Base-by-base conservation (phyloP, 2,113 vertebrate genomes). In the Lampris megalopsis region DNA sequence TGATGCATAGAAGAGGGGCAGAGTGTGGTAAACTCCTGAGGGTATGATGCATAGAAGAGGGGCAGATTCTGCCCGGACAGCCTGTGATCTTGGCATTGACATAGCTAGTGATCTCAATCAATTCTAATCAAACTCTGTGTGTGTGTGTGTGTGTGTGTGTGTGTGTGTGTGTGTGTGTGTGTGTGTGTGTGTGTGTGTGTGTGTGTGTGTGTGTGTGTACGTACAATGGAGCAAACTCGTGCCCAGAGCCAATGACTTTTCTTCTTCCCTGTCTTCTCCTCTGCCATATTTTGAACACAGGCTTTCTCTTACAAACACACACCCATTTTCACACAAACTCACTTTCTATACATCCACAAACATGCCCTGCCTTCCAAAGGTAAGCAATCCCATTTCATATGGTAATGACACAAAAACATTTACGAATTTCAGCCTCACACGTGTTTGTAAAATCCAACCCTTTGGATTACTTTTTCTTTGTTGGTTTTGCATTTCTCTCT, bases 11-110 rank as follows among this genome's bases (percentile, higher is more conserved):
- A 57, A 47, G 43, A 6, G 9, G 6, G 7, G 40, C 38, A 61
- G 59, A 61, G 54, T 7, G 1, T 4, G 7, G n/a, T n/a, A n/a
- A n/a, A n/a, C n/a, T 6, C 48, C 63, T 65, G 63, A 45, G 9
- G 56, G 50, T 57, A 60, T 6, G 36, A 71, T 43, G 45, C 45
- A 50, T 58, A 69, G 45, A 57, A 47, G 43, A 6, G 9, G 6
- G 7, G 40, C 38, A 61, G 59, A 61, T n/a, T 7, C 2, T 4
- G 7, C 43, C 66, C 63, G 47, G 40, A 70, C 66, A 71, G 49
- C 49, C 62, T 40, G 40, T 41, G 60, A 77, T 68, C 52, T n/a
- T 37, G 64, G 69, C 58, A 47, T 56, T 49, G 58, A 72, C 67
- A 62, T 10, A 62, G 24, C 24, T 37, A 41, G 45, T 63, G 47